phyloP scores from a whole-genome alignment of 2,113 vertebrate genomes.

The Myotis lucifugus region DNA sequence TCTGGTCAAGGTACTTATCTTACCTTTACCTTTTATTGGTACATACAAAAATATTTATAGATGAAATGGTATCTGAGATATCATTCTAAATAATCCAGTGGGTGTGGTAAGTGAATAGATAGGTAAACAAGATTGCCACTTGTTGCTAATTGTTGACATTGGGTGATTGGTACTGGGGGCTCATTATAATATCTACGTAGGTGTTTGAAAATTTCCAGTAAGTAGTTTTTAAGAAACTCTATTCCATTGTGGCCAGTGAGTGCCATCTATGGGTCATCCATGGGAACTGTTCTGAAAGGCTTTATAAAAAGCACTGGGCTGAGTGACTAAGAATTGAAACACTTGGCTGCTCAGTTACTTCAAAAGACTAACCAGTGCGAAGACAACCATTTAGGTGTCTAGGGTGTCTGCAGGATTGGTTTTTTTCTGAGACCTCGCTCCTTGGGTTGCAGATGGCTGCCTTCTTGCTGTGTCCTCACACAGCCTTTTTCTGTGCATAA shows the following conservation, averaged over 20 bases:
- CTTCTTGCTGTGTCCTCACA: not conserved
- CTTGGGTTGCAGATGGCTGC: not conserved
- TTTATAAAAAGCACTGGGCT: not conserved
- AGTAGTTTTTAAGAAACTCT: not conserved
- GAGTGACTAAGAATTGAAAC: not conserved
- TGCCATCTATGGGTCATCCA: slow-evolving; percentile 44
- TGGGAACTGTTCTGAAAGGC: not conserved
- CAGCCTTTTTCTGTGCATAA: not conserved
- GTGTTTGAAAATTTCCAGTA: not conserved
- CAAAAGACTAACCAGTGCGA: not conserved
- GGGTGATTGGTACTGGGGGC: not conserved
- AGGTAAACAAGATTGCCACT: not conserved
- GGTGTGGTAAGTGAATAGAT: not conserved
- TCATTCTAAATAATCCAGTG: not conserved
- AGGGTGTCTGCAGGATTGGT: not conserved
- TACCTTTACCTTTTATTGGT: not conserved
- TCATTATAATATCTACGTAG: not conserved
- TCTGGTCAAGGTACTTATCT: not conserved
- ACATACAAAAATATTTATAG: not conserved
- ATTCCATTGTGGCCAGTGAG: not conserved
- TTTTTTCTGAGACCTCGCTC: not conserved
- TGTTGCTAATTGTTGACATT: not conserved
- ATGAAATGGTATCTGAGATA: not conserved
- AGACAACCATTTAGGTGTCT: not conserved
- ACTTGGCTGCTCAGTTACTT: not conserved